Base-by-base conservation (phyloP, 2,888 invertebrate species). In the Ichneumon xanthorius region DNA sequence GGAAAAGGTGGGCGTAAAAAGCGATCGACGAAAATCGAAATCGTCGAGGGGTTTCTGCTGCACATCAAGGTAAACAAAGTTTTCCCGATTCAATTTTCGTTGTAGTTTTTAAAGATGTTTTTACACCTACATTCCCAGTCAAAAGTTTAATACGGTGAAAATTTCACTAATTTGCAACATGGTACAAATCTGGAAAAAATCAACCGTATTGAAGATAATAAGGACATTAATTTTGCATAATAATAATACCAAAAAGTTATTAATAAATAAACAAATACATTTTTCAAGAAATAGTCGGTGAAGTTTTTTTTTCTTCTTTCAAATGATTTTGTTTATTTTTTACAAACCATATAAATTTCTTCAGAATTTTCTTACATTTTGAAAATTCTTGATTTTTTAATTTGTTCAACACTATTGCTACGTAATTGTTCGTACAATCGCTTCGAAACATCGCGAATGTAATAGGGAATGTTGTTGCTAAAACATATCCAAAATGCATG, bases 41-140 rank as follows among this genome's bases (percentile, higher is more conserved):
- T 76, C 16, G 65, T n/a, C 4, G 76, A 76, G 33, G 76, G 76
- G 4, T 76, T 76, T n/a, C 26, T 63, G 48, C 61, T 76, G 19
- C 65, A 76, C 48, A 9, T 76, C 1, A 63, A 63, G 61, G 58
- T 76, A 16, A 16, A 48, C 53, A 26, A 6, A 6, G 5, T 37
- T 33, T 33, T 63, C 33, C 33, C 4, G 3, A 16, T 63, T 63
- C 14, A 33, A 65, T 65, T 40, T 37, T 37, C 11, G 16, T 16
- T 22, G 6, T n/a, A 61, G 30, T 16, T 61, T 61, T 61, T 26
- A 9, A 14, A 61, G 9, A 48, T 48, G 48, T 48, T 16, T 16
- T 48, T 9, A 48, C 48, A 14, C 2, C 48, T 48, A 48, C 48
- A 30, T 30, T 30, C 30, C 30, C 30, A 30, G 30, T 30, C 30